These are phyloP conservation scores for Serripes groenlandicus DNA, from an alignment of 2,888 invertebrate genomes.

Conservation along the genomic window DNA sequence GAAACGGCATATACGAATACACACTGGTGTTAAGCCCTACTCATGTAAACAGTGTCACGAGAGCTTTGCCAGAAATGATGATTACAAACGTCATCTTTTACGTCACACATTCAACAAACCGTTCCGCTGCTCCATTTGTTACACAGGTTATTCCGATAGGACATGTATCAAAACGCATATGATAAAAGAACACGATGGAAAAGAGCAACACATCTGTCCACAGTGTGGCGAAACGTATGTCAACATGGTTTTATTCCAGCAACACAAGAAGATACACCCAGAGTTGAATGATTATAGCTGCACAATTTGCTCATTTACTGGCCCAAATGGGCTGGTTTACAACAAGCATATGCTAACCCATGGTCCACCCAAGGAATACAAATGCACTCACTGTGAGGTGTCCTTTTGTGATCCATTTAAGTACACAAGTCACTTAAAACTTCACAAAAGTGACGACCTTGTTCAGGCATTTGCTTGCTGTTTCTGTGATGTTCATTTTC, in stretches of 20 bases:
- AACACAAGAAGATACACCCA: constrained; percentile 76
- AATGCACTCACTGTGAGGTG: constrained; percentile 72
- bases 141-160: constrained; percentile 78
- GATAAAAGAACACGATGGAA: constrained; percentile 74
- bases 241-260: constrained; percentile 66
- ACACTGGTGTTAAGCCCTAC: constrained; percentile 79
- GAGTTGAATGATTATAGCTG: constrained; percentile 76
- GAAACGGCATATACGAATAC: constrained; percentile 78
- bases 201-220: constrained; percentile 73
- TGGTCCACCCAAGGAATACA: constrained; percentile 65
- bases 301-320: constrained; percentile 74
- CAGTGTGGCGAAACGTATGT: constrained; percentile 78
- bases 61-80: constrained; percentile 78
- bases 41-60: constrained; percentile 73
- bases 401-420: constrained; percentile 77
- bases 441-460: constrained; percentile 70
- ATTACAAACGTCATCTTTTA: constrained; percentile 78
- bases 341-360: constrained; percentile 77
- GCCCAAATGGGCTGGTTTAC: constrained; percentile 73
- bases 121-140: constrained; percentile 76
- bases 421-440: constrained; percentile 77
- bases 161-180: constrained; percentile 76
- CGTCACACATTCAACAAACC: constrained; percentile 79
- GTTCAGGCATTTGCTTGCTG: constrained; percentile 75
- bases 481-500: constrained; percentile 73